Percentiles rank a stretch among this genome's conserved stretches.
phyloP scores from a whole-genome alignment of 2,113 vertebrate genomes.

The Microcebus tavaratra region DNA sequence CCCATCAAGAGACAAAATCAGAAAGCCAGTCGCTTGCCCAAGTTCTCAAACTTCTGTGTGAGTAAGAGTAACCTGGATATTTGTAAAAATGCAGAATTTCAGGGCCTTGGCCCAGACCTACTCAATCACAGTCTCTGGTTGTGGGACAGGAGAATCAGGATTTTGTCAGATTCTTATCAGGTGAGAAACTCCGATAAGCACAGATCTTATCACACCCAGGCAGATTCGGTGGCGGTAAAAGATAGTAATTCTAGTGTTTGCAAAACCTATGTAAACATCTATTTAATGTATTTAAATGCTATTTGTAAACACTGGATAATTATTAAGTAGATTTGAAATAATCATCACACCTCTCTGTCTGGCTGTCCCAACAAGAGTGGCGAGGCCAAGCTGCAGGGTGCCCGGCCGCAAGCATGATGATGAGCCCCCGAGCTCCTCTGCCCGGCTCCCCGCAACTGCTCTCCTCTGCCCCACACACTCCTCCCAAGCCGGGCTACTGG shows the following conservation, averaged over 20 bases:
- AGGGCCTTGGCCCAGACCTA: too few relatives aligned
- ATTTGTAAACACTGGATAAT: background rate
- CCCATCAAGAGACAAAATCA: accelerated
- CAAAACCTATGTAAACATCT: background rate
- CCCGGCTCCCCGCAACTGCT: accelerated
- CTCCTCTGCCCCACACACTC: accelerated
- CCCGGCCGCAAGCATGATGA: accelerated
- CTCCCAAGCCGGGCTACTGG: accelerated
- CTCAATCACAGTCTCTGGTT: accelerated
- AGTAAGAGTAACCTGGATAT: background rate
- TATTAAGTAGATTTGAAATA: background rate
- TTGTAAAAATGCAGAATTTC: too few relatives aligned
- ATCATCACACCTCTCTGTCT: background rate
- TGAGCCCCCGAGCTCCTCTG: background rate
- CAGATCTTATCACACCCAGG: accelerated
- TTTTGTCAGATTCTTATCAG: background rate
- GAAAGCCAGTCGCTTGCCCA: background rate
- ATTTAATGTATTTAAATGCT: background rate
- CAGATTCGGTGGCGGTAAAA: background rate
- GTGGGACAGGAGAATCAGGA: accelerated
- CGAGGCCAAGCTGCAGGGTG: accelerated
- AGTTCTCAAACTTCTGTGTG: background rate
- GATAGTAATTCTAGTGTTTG: background rate
- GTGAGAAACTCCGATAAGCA: background rate
- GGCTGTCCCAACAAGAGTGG: background rate